Base-by-base conservation (phyloP, 1,140 invertebrate genomes). In the Mesaphorura yosii region DNA sequence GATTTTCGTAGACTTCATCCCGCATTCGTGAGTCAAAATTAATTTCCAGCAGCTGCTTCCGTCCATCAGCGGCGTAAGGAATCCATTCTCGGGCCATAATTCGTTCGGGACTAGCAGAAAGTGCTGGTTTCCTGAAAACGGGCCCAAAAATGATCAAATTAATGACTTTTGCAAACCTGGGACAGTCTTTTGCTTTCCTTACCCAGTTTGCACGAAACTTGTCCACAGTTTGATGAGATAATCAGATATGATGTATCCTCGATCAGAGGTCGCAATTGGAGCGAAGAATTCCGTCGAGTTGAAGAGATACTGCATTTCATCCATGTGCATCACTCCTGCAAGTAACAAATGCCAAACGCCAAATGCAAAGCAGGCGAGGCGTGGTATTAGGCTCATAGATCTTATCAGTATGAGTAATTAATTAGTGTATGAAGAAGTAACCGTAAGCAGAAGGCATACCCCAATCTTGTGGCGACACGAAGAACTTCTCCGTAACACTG, bases 281-380 rank as follows among this genome's bases (percentile, higher is more conserved):
- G 29, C 12, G 23, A 34, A 48, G 10, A 31, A 48, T 29, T 10
- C 5, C 10, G 6, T 48, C 5, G 12, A 7, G 28, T 48, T 48
- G 46, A 48, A 48, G 17, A 48, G 17, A 34, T 48, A 48, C 46
- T 48, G 46, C 6, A 48, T 19, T n/a, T 48, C 46, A 22, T 48
- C 46, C 6, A 34, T 5, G 23, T 48, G 46, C 46, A 48, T 48
- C 29, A 48, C 46, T 34, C 46, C 46, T 48, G n/a, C n/a, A n/a
- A n/a, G n/a, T n/a, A n/a, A n/a, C n/a, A n/a, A n/a, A n/a, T n/a
- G n/a, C n/a, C n/a, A n/a, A n/a, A n/a, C n/a, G n/a, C n/a, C n/a
- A n/a, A n/a, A n/a, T n/a, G n/a, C n/a, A n/a, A n/a, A n/a, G n/a
- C n/a, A n/a, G n/a, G n/a, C n/a, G 23, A 46, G 10, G 10, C 6